Evolutionary conservation across 2,797 vertebrate genomes (phyloP).

Genomic region (Leontopithecus rosalia): DNA sequence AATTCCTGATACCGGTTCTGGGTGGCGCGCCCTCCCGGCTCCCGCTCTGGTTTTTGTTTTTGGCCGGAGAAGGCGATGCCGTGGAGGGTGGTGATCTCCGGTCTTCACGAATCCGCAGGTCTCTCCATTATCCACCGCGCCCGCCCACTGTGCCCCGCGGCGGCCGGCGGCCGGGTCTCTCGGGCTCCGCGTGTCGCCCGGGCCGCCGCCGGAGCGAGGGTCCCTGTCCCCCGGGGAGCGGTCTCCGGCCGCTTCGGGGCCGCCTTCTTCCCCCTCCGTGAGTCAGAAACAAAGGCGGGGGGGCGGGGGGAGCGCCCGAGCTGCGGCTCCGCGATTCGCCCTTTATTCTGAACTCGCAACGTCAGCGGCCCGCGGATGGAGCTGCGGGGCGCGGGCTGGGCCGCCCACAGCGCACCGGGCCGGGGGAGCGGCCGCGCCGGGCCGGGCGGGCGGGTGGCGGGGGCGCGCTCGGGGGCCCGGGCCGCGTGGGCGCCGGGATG

Average conservation of each 20-base stretch:
- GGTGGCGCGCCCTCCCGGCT: background rate
- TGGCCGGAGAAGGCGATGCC: background rate
- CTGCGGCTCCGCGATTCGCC: conserved; percentile 78
- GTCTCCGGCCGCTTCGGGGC: background rate
- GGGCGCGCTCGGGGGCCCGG: conserved; percentile 59
- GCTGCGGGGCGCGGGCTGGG: conserved; percentile 78
- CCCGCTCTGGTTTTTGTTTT: background rate
- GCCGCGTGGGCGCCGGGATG: conserved; percentile 73
- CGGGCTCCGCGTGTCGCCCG: background rate
- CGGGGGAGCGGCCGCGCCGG: background rate
- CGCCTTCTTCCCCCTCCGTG: background rate
- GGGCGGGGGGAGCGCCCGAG: conserved; percentile 44
- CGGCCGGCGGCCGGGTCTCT: background rate
- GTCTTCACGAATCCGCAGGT: background rate
- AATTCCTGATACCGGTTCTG: background rate
- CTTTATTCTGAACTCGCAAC: conserved; percentile 76
- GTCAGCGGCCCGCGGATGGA: conserved; percentile 84
- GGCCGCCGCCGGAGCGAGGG: background rate
- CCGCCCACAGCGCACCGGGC: conserved; percentile 64
- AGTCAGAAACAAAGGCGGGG: conserved; percentile 82
- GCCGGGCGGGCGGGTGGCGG: background rate
- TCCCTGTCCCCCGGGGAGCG: background rate
- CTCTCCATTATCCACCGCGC: background rate
- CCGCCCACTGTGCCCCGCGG: background rate
- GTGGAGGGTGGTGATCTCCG: background rate